Evolutionary conservation across 2,888 invertebrate species (phyloP), one percentile per base, ranked within the genome.

Genomic region (Thereva nobilitata): DNA sequence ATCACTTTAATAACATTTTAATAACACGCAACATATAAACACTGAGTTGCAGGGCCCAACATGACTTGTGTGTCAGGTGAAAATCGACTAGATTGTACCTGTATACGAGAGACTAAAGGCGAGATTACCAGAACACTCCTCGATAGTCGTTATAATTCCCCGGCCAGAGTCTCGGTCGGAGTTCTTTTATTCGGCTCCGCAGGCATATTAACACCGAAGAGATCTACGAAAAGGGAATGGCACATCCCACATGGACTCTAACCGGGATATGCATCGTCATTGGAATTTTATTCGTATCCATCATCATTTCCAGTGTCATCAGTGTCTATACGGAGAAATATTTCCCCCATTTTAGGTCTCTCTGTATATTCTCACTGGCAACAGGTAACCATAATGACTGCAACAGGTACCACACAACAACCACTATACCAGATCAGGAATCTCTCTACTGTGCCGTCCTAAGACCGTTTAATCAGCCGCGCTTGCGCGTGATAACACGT

Each of bases 401-500:
- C 23, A 23, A 23, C 23, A 23, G 23, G 23, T 23, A 23, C 23
- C 23, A 23, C 23, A 23, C 23, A 23, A 23, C 23, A 2, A 23
- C 23, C 23, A 23, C 23, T 23, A 2, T 2, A 23, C 23, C 23
- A 23, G 23, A 23, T 23, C 23, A 23, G 23, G 23, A 23, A 23
- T 23, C 23, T 23, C 23, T 23, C 1, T 23, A 2, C 42, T 42
- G 7, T 42, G 7, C 9, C 9, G 7, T 42, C 9, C 9, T 42
- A 9, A 42, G 9, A 9, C 8, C 9, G 42, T 42, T 42, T 42
- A 42, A 42, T 42, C 42, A 42, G 42, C 42, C 42, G 42, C 23
- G 23, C 42, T 42, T 4, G 49, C 49, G 23, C 34, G 34, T 8
- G 49, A 49, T 49, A 49, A 49, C 49, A 49, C 12, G 34, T 49